Evolutionary conservation across 1,140 invertebrate genomes (phyloP), one percentile per base, ranked within the genome.

Genomic region (Hydropsyche tenuis): DNA sequence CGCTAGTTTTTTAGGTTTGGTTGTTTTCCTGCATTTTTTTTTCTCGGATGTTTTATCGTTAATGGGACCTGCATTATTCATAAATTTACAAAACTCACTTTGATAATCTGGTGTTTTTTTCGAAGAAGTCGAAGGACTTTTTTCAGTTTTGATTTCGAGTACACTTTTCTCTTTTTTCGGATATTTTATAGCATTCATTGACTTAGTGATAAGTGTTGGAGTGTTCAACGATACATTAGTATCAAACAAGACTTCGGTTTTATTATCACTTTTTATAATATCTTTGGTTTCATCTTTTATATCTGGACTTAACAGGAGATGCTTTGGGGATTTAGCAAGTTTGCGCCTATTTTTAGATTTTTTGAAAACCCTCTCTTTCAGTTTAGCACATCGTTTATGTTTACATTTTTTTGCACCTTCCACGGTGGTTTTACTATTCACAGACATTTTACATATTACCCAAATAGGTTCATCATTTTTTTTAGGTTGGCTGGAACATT

Each of bases 11-110:
- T 63, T 64, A n/a, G 62, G 71, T 22, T 64, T 73, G 7, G 65
- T 60, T 7, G 43, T 46, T 60, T 56, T 68, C 23, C 27, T 65
- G 20, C 71, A 51, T 27, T 51, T 65, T 27, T 65, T 51, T 12
- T 60, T 60, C 16, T 48, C 45, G 14, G 45, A 14, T 16, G 45
- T 48, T 48, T 12, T 22, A 20, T 16, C 9, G 20, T 62, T 60
- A 11, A 12, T n/a, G 14, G 70, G 23, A 4, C 14, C 25, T 14
- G 45, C 14, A 9, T 51, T 18, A 23, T 48, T 56, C 75, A 76
- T 76, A 45, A 76, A 76, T 45, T 76, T 76, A 25, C 45, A 76
- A 27, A 72, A 76, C 65, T 76, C 75, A 23, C 62, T 60, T 48
- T 72, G 62, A 53, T 74, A 76, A 16, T 68, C 63, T 1, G 69